Percentiles rank a stretch among this genome's conserved stretches.
phyloP scores from a whole-genome alignment of 2,113 vertebrate species.

The Mesocricetus auratus region DNA sequence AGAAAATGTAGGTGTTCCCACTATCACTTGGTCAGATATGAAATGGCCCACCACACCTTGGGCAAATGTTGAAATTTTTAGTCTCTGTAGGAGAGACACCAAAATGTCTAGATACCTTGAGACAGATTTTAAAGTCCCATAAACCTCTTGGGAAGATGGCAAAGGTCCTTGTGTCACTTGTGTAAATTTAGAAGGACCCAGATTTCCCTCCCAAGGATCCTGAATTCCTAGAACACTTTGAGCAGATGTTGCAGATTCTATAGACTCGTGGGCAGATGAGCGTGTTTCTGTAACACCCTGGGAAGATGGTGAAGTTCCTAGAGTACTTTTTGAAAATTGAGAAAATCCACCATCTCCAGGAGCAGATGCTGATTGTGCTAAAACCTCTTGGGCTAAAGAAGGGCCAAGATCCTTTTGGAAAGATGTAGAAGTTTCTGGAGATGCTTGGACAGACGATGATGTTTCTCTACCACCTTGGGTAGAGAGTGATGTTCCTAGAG shows the following conservation, averaged over 20 bases:
- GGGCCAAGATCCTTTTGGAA: too few relatives aligned
- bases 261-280: background rate
- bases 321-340: background rate
- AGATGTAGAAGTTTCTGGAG: background rate
- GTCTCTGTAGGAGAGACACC: fast-evolving
- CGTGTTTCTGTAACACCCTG: background rate
- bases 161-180: background rate
- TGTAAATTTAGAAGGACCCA: background rate
- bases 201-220: background rate
- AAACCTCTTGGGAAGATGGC: background rate
- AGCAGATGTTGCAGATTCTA: background rate
- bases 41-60: fast-evolving
- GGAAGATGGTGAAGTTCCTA: background rate
- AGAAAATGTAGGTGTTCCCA: background rate
- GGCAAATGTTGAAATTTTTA: background rate
- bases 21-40: background rate
- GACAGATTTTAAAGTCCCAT: background rate
- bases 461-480: too few relatives aligned
- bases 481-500: too few relatives aligned
- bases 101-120: background rate
- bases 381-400: background rate
- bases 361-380: background rate
- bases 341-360: background rate
- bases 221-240: background rate
- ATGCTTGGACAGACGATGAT: background rate